These are phyloP conservation scores for Pelecanus crispus DNA, from an alignment of 2,113 vertebrate genomes.

Conservation along the genomic window DNA sequence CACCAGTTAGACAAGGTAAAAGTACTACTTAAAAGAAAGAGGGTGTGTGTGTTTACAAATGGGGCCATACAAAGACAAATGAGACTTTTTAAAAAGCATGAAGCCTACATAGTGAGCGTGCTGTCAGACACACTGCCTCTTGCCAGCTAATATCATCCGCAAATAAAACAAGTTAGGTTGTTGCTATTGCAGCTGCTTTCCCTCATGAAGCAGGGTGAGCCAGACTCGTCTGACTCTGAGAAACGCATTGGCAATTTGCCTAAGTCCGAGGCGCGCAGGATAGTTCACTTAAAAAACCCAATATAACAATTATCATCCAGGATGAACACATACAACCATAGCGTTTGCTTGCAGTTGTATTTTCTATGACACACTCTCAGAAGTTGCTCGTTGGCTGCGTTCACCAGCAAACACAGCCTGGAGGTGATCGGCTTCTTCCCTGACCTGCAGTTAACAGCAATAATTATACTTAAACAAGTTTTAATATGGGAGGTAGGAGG, in stretches of 20 bases:
- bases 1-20: not conserved
- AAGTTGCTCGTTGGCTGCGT: not conserved
- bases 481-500: not conserved
- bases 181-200: constrained; percentile 17
- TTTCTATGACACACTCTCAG: not conserved
- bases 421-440: not conserved
- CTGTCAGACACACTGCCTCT: not conserved
- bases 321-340: not conserved
- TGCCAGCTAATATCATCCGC: not conserved
- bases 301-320: not conserved
- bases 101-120: not conserved
- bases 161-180: constrained; percentile 7
- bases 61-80: not conserved
- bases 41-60: not conserved
- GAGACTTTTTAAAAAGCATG: not conserved
- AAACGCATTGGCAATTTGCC: not conserved
- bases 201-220: not conserved
- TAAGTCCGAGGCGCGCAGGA: not conserved
- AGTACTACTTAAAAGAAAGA: not conserved
- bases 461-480: not conserved
- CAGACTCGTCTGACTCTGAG: not conserved
- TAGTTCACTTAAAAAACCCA: not conserved
- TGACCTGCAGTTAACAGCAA: not conserved
- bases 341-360: not conserved
- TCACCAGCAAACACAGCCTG: not conserved